Conservation (phyloP, 2,888 invertebrate species). For the Bedellia somnulentella region DNA sequence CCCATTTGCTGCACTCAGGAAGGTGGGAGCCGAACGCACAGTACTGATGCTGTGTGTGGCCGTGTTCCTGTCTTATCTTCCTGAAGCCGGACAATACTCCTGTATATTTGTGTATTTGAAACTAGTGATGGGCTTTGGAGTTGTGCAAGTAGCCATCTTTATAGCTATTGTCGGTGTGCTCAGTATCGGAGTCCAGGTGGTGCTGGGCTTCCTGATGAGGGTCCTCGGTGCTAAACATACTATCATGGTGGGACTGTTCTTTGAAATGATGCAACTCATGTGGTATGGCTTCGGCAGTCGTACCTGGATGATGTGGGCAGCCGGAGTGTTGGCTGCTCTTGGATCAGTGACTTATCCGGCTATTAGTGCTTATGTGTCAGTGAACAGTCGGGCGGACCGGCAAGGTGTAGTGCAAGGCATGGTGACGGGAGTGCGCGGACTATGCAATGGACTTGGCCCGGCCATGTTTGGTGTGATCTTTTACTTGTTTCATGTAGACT, state of each 20-base stretch:
- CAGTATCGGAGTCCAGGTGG: constrained; percentile 93
- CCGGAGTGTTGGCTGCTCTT: constrained; percentile 93
- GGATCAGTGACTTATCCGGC: constrained; percentile 98
- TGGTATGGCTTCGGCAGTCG: constrained; percentile 97
- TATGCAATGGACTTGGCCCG: constrained; percentile 97
- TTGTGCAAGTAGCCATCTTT: constrained; percentile 94
- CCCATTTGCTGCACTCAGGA: constrained; percentile 90
- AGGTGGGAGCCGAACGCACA: constrained; percentile 93
- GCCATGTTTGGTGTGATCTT: constrained; percentile 98
- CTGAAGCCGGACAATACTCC: constrained; percentile 98
- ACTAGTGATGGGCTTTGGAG: constrained; percentile 95
- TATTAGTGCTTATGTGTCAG: constrained; percentile 97
- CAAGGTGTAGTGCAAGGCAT: constrained; percentile 97
- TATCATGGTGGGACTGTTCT: constrained; percentile 93
- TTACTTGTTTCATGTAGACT: constrained; percentile 96
- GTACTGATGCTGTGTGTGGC: constrained; percentile 96
- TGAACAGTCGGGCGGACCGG: constrained; percentile 95
- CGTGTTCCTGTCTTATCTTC: constrained; percentile 96
- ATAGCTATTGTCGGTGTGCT: constrained; percentile 96
- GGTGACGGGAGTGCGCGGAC: constrained; percentile 97
- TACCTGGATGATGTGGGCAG: constrained; percentile 99
- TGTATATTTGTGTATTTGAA: constrained; percentile 99
- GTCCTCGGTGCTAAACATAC: constrained; percentile 94
- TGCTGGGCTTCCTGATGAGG: constrained; percentile 79
- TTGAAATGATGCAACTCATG: constrained; percentile 95